Base-by-base conservation (phyloP, 2,888 invertebrate species). In the Meghimatium bilineatum region DNA sequence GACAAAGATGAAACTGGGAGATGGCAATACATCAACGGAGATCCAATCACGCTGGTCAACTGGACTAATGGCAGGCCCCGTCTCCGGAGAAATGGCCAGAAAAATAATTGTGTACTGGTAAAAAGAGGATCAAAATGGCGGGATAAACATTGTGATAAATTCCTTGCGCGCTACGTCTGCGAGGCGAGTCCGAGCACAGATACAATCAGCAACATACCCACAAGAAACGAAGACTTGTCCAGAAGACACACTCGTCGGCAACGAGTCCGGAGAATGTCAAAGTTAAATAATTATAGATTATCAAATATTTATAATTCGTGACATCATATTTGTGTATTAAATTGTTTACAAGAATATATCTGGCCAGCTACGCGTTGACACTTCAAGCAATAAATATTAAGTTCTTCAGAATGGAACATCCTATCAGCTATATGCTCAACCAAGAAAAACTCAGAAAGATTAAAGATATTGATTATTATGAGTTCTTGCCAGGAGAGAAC, bases 101-200 rank as follows among this genome's bases (percentile, higher is more conserved):
- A 87, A 85, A 91, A 91, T 87, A 91, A 90, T 84, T 93, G 93
- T 88, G 92, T 92, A 0, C 88, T 92, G 74, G 92, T 93, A 26
- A 90, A 90, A 75, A 89, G 89, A 77, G 88, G 88, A 56, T 80
- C 88, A 14, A 90, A 91, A 66, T 92, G 91, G 92, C 89, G 90
- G 82, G 92, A 92, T 87, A 91, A 92, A 85, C 88, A 89, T n/a
- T 93, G 93, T 86, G 90, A 91, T 87, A 90, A 90, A 67, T 88
- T 89, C 52, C 89, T 87, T 79, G 90, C 92, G 67, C 89, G 90
- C 83, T 91, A 89, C 80, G 87, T 93, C 44, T 93, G 93, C 86
- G 90, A 91, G 76, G 83, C 84, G 5, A 34, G 63, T 23, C 85
- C 79, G 5, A 60, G 67, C 36, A 63, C 32, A n/a, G 56, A 83